phyloP scores from a whole-genome alignment of 2,113 vertebrate genomes.

The Calonectris borealis region DNA sequence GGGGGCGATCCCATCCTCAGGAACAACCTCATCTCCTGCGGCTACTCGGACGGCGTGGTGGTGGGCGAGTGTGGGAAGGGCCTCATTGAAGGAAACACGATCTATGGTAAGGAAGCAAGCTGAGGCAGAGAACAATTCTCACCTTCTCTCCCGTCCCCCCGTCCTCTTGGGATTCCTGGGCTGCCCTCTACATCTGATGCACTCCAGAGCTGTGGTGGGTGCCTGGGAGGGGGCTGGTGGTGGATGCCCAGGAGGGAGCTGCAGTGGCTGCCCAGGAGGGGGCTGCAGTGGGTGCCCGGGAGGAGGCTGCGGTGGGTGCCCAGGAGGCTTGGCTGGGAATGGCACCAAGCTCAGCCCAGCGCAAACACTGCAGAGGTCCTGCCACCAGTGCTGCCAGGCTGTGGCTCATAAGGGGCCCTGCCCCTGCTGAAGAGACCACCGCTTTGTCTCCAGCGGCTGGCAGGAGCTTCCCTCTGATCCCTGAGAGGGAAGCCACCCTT shows the following conservation, averaged over 20 bases:
- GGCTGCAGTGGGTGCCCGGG: neutral
- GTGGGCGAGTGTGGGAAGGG: conserved; percentile 88
- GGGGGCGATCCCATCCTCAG: conserved; percentile 85
- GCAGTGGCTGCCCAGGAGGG: neutral
- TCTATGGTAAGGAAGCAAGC: conserved; percentile 79
- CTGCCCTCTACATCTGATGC: too few species aligned
- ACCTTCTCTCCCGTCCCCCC: neutral
- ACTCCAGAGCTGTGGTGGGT: neutral
- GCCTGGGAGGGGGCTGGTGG: neutral
- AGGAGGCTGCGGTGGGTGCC: neutral
- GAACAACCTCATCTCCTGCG: conserved; percentile 89
- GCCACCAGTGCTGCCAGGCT: neutral
- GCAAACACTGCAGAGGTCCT: neutral
- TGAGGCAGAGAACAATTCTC: accelerated
- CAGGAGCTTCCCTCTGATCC: neutral
- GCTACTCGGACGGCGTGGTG: conserved; percentile 88
- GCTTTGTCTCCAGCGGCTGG: neutral
- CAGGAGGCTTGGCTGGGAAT: too few species aligned
- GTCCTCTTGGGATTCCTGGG: neutral
- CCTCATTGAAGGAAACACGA: conserved; percentile 88
- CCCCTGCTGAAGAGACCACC: neutral
- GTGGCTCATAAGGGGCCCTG: neutral
- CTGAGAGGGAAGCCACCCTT: neutral
- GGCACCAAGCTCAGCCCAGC: too few species aligned
- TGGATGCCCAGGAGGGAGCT: too few species aligned